Conservation (phyloP, 2,797 vertebrate genomes). For the Sebastes umbrosus region DNA sequence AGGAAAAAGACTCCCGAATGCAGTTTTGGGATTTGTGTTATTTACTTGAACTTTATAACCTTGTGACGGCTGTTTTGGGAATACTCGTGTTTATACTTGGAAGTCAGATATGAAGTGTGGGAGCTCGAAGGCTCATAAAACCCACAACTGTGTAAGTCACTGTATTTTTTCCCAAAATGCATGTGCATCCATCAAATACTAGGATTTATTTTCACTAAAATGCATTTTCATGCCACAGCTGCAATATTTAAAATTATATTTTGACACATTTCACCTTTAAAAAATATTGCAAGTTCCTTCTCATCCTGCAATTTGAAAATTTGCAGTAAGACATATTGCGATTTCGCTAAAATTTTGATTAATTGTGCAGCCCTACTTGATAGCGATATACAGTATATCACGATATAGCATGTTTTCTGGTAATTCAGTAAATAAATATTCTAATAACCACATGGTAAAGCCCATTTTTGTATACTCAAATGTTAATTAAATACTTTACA, state of each 20-base stretch:
- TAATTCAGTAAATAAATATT: too few species aligned
- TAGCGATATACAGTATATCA: too few species aligned
- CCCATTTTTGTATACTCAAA: too few species aligned
- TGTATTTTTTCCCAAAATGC: conserved; percentile 3
- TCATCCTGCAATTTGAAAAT: too few species aligned
- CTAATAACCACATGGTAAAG: too few species aligned
- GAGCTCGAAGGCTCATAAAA: conserved; percentile 42
- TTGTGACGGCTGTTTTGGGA: conserved; percentile 49
- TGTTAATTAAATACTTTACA: too few species aligned
- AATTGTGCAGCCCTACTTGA: too few species aligned
- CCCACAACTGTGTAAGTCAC: conserved; percentile 21
- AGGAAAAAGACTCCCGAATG: conserved; percentile 35
- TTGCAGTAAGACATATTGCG: too few species aligned
- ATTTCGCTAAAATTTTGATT: too few species aligned
- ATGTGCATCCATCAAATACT: conserved; percentile 19
- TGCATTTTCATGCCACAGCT: not conserved
- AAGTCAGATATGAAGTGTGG: conserved; percentile 21
- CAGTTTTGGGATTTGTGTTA: conserved; percentile 56
- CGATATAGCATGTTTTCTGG: too few species aligned
- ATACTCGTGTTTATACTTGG: conserved; percentile 47
- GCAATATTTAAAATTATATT: not conserved
- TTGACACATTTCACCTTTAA: too few species aligned
- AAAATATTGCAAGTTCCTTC: too few species aligned
- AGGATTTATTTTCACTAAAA: not conserved
- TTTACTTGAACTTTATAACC: conserved; percentile 65